These are phyloP conservation scores for Poecilia velifera DNA, from an alignment of 2,797 vertebrate genomes.

Conservation along the genomic window DNA sequence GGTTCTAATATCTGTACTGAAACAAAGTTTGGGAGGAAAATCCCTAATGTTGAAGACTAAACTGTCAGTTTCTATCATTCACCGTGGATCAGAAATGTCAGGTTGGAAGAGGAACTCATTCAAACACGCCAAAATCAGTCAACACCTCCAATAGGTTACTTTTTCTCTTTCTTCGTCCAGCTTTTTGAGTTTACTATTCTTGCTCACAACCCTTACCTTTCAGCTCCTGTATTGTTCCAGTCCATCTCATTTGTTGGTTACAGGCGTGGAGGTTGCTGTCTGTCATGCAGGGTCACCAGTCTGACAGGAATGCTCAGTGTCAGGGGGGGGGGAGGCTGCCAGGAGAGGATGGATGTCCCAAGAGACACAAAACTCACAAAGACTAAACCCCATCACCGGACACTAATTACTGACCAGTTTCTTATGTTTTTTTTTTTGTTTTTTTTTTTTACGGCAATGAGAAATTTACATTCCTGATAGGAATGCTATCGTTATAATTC, in stretches of 20 bases:
- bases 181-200: constrained; percentile 41
- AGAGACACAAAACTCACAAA: constrained; percentile 53
- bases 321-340: constrained; percentile 45
- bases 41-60: constrained; percentile 19
- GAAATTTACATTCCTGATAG: neutral
- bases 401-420: constrained; percentile 11
- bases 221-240: constrained; percentile 22
- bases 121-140: neutral
- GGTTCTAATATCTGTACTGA: constrained; percentile 45
- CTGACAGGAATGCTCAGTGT: constrained; percentile 69
- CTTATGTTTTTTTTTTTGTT: constrained; percentile 12
- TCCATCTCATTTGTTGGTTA: constrained; percentile 51
- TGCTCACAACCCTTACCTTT: constrained; percentile 30
- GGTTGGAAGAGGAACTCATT: constrained; percentile 33
- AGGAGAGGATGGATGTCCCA: constrained; percentile 38
- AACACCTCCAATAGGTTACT: constrained; percentile 1
- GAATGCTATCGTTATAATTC: neutral
- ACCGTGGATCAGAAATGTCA: constrained; percentile 44
- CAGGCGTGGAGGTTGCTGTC: constrained; percentile 72
- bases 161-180: neutral
- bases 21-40: constrained; percentile 16
- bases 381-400: constrained; percentile 21
- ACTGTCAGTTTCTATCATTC: constrained; percentile 45
- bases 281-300: constrained; percentile 69
- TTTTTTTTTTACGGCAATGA: constrained; percentile 13